phyloP scores from a whole-genome alignment of 2,797 vertebrate genomes.

The Enteromius trimaculatus region DNA sequence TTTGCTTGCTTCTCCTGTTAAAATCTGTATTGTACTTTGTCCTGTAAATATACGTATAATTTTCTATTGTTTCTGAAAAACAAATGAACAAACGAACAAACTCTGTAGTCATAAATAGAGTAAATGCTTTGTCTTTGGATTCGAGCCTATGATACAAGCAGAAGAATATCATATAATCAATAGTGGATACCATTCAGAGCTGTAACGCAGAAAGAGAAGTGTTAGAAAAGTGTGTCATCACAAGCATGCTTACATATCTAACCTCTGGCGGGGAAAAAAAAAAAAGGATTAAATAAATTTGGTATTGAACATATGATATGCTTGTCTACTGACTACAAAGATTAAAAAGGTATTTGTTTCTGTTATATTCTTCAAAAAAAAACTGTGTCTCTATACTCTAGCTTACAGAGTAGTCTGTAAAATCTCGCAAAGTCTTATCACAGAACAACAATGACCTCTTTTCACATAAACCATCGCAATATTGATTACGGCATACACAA shows the following conservation, averaged over 20 bases:
- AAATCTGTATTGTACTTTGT: slow-evolving; percentile 55
- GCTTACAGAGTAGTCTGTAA: slow-evolving; percentile 16
- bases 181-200: slow-evolving; percentile 37
- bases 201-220: slow-evolving; percentile 32
- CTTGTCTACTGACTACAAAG: slow-evolving; percentile 26
- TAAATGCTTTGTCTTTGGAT: slow-evolving; percentile 58
- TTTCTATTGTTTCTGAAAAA: slow-evolving; percentile 49
- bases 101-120: slow-evolving; percentile 54
- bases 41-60: slow-evolving; percentile 55
- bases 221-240: slow-evolving; percentile 27
- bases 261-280: neutral
- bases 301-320: slow-evolving; percentile 38
- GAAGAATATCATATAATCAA: slow-evolving; percentile 44
- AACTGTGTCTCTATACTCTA: slow-evolving; percentile 4
- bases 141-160: slow-evolving; percentile 54
- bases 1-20: slow-evolving; percentile 54
- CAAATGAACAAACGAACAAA: slow-evolving; percentile 16
- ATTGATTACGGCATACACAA: slow-evolving; percentile 23
- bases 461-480: slow-evolving; percentile 33
- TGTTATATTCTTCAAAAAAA: slow-evolving; percentile 28
- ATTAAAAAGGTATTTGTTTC: slow-evolving; percentile 18
- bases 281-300: slow-evolving; percentile 5
- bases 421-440: slow-evolving; percentile 12
- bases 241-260: slow-evolving; percentile 37
- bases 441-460: slow-evolving; percentile 37